Percentiles rank a stretch among this genome's conserved stretches.
Evolutionary conservation across 2,888 invertebrate species (phyloP).

Genomic region (Apocheima hispidaria): DNA sequence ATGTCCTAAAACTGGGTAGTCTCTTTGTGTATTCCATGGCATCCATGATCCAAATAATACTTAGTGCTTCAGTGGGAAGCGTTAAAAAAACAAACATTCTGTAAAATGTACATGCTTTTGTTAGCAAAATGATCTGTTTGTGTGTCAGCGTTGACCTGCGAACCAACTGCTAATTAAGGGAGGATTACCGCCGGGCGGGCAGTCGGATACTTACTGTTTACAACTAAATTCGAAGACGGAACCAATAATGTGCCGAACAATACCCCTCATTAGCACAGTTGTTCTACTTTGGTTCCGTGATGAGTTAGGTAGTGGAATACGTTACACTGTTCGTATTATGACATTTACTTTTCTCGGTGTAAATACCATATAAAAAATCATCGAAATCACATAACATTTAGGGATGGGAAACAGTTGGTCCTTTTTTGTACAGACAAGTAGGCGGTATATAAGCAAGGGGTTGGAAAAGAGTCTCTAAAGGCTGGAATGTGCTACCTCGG

Average conservation of each 20-base stretch:
- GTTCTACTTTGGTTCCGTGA: constrained; percentile 41
- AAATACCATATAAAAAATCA: too few relatives aligned
- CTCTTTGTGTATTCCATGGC: too few relatives aligned
- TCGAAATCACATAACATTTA: too few relatives aligned
- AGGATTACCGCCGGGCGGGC: constrained; percentile 79
- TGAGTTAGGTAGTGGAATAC: constrained; percentile 19
- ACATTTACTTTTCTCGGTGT: neutral
- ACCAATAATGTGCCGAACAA: constrained; percentile 74
- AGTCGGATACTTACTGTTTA: constrained; percentile 77
- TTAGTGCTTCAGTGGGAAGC: too few relatives aligned
- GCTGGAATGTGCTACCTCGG: too few relatives aligned
- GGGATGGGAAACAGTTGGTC: too few relatives aligned
- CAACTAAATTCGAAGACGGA: constrained; percentile 78
- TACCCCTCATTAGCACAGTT: constrained; percentile 69
- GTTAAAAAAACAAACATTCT: neutral
- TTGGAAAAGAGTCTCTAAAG: too few relatives aligned
- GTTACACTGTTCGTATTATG: constrained; percentile 8
- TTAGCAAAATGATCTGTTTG: constrained; percentile 42
- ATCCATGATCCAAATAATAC: too few relatives aligned
- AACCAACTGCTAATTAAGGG: constrained; percentile 82
- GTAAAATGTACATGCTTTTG: constrained; percentile 7
- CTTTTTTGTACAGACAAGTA: too few relatives aligned
- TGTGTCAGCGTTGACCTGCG: constrained; percentile 60
- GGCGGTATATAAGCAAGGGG: too few relatives aligned
- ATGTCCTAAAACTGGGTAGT: too few relatives aligned